Percentiles rank a stretch among this genome's conserved stretches.
Conservation (phyloP, 2,888 invertebrate genomes). For the Mesoligia furuncula region DNA sequence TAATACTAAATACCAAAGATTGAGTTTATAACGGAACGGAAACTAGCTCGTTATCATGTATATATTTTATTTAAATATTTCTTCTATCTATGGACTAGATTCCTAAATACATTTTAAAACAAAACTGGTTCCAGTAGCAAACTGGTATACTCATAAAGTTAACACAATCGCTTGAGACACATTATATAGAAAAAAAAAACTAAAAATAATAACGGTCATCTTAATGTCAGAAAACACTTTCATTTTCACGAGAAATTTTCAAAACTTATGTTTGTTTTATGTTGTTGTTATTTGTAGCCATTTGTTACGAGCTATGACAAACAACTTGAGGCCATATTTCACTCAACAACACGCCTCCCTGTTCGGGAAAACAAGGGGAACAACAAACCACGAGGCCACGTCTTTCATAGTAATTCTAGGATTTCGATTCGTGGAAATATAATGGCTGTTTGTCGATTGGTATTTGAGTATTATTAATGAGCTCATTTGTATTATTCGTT, state of each 20-base stretch:
- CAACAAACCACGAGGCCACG: constrained; percentile 34
- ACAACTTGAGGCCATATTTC: constrained; percentile 69
- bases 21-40: constrained; percentile 22
- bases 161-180: constrained; percentile 22
- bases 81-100: constrained; percentile 14
- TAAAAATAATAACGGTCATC: constrained; percentile 25
- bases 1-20: constrained; percentile 4
- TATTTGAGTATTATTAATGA: background rate
- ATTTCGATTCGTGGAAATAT: constrained; percentile 33
- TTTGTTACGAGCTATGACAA: constrained; percentile 67
- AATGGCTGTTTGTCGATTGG: constrained; percentile 8
- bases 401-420: constrained; percentile 21
- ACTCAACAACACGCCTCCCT: constrained; percentile 65
- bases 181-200: background rate
- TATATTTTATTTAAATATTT: constrained; percentile 11
- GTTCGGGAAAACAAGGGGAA: constrained; percentile 64
- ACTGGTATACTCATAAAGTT: constrained; percentile 23
- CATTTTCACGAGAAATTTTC: constrained; percentile 22
- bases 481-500: background rate
- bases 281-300: constrained; percentile 61
- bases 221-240: constrained; percentile 35
- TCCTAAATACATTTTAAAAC: constrained; percentile 8
- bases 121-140: constrained; percentile 33
- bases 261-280: constrained; percentile 57
- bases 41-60: background rate